These are phyloP conservation scores for Coreius guichenoti DNA, from an alignment of 2,797 vertebrate species.

Conservation along the genomic window DNA sequence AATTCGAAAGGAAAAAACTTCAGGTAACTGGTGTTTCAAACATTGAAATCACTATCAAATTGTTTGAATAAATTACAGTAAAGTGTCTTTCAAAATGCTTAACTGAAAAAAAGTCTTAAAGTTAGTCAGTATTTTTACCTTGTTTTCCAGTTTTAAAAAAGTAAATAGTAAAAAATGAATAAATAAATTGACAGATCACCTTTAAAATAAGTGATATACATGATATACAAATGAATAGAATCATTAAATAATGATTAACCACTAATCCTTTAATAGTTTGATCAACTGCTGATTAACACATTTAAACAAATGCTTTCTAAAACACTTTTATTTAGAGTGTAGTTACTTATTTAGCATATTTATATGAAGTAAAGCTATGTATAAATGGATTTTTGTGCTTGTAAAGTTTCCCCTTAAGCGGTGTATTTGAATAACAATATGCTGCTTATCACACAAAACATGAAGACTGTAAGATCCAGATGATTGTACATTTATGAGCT, in stretches of 20 bases:
- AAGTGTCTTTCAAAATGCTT: background rate
- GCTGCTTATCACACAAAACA: conserved; percentile 15
- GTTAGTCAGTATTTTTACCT: too few species aligned
- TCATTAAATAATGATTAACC: background rate
- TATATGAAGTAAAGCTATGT: background rate
- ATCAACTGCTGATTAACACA: background rate
- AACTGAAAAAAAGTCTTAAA: too few species aligned
- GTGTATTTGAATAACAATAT: background rate
- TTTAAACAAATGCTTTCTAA: background rate
- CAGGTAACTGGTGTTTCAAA: background rate
- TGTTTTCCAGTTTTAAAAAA: too few species aligned
- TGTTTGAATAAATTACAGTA: too few species aligned
- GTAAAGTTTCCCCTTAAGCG: background rate
- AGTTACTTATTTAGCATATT: background rate
- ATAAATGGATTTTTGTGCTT: background rate
- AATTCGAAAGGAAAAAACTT: background rate
- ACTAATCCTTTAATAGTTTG: background rate
- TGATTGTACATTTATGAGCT: conserved; percentile 16
- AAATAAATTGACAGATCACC: too few species aligned
- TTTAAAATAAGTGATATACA: too few species aligned
- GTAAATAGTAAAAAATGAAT: too few species aligned
- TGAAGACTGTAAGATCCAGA: background rate
- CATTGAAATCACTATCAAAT: background rate
- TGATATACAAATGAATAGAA: background rate
- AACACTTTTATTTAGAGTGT: background rate